Evolutionary conservation across 2,113 vertebrate species (phyloP), one percentile per base, ranked within the genome.

Genomic region (Pituophis catenifer): DNA sequence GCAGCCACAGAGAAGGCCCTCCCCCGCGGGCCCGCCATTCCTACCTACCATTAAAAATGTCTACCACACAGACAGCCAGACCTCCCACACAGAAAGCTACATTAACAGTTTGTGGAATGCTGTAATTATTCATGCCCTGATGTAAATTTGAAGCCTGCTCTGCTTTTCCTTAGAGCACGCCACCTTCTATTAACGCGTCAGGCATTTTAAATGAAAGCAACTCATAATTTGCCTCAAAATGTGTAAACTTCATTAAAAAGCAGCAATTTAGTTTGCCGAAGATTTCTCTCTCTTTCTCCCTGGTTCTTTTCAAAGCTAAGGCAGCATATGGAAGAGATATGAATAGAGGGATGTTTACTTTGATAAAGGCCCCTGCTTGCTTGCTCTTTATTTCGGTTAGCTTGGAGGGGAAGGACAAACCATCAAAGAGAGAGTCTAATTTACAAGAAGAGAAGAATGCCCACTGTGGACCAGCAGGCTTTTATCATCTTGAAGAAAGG

Each of bases 341-440:
- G 89, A 59, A 93, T 91, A 95, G 90, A 94, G 94, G 88, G 85
- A 3, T 86, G 93, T 95, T 95, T 95, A 93, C 93, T 91, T 92
- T 93, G 90, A 93, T 86, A 93, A 89, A 62, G 90, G 89, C 94
- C 75, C 58, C 75, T 91, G 93, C 95, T 92, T 92, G 94, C 94
- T 95, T 53, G 90, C 24, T n/a, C 24, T 95, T 95, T 89, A 94
- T 93, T 95, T 88, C 75, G 95, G 90, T 94, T 95, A 91, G 19
- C 93, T 93, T 44, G 89, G 95, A 96, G 91, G 94, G 33, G 95
- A 95, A 91, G 91, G 89, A 94, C 50, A 91, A 95, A 91, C 93
- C 93, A 95, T 13, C 88, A 38, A 91, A 93, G 93, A 57, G 33
- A 94, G 85, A 94, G 94, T 90, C 44, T 86, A 75, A 55, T 93